Evolutionary conservation across 2,888 invertebrate genomes (phyloP).

Genomic region (Patella caerulea): DNA sequence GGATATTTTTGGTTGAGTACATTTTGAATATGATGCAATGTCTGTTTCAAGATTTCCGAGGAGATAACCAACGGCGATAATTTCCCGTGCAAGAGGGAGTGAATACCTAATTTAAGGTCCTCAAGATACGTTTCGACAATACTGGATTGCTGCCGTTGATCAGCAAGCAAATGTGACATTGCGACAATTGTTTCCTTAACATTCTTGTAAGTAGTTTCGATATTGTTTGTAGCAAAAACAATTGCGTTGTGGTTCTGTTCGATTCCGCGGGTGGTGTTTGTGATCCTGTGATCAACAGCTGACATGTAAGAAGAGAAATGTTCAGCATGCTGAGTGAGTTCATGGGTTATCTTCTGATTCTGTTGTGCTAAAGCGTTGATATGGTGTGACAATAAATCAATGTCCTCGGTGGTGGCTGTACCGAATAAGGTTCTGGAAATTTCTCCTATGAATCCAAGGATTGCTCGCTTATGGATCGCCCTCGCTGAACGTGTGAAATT

Average conservation of each 20-base stretch:
- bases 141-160: neutral
- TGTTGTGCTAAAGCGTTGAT: neutral
- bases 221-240: no score
- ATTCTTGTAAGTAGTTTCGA: no score
- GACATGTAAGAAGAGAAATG: neutral
- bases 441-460: neutral
- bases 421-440: neutral
- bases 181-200: neutral
- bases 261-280: no score
- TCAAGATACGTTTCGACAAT: neutral
- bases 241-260: no score
- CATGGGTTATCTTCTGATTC: neutral
- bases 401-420: neutral
- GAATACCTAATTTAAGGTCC: neutral
- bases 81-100: neutral
- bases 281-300: no score
- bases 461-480: neutral
- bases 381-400: neutral
- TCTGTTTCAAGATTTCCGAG: neutral
- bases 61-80: neutral
- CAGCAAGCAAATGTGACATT: neutral
- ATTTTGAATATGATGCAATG: neutral
- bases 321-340: neutral
- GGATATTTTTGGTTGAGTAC: neutral
- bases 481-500: no score